Evolutionary conservation across 2,888 invertebrate species (phyloP).

Genomic region (Ectropis crepuscularia): DNA sequence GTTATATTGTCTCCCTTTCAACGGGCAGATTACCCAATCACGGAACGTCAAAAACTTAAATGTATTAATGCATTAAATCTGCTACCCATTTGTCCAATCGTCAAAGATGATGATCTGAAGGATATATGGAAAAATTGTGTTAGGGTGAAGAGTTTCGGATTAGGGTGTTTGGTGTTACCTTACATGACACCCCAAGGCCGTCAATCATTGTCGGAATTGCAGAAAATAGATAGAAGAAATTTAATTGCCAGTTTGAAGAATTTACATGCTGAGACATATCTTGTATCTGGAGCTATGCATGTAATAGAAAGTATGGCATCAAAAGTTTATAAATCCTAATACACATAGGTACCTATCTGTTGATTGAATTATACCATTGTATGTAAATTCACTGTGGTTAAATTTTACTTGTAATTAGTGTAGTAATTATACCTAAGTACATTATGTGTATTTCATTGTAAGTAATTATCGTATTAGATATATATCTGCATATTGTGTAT

Average conservation of each 20-base stretch:
- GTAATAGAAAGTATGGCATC: conserved; percentile 71
- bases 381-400: too few species aligned
- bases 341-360: too few species aligned
- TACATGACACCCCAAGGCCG: conserved; percentile 72
- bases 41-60: conserved; percentile 73
- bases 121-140: conserved; percentile 80
- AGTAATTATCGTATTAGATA: too few species aligned
- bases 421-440: too few species aligned
- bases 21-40: conserved; percentile 78
- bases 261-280: conserved; percentile 74
- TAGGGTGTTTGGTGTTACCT: conserved; percentile 77
- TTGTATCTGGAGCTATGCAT: conserved; percentile 78
- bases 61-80: conserved; percentile 76
- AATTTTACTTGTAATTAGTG: too few species aligned
- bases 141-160: conserved; percentile 72
- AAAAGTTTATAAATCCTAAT: conserved; percentile 59
- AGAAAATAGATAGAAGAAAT: conserved; percentile 76
- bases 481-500: too few species aligned
- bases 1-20: conserved; percentile 76
- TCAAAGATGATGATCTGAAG: conserved; percentile 75
- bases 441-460: too few species aligned
- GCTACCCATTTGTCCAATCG: conserved; percentile 73
- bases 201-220: conserved; percentile 66
- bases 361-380: too few species aligned
- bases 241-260: conserved; percentile 77